Evolutionary conservation across 2,113 vertebrate genomes (phyloP).

Genomic region (Chamaea fasciata): DNA sequence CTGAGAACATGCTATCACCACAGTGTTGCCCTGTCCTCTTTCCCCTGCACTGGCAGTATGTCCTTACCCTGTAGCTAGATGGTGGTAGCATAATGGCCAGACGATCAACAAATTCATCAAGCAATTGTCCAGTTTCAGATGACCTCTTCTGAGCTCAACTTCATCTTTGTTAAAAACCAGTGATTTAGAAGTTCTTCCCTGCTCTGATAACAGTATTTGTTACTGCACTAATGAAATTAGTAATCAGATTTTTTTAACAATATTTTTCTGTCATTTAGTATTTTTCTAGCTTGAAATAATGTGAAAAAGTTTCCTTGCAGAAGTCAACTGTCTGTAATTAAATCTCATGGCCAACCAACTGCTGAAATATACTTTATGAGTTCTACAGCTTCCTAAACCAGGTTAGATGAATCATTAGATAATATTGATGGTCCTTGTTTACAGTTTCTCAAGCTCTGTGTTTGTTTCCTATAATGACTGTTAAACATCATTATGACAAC

Average conservation of each 20-base stretch:
- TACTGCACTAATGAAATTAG: not conserved
- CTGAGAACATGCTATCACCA: not conserved
- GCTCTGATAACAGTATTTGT: not conserved
- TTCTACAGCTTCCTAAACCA: not conserved
- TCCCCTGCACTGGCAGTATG: fast-evolving
- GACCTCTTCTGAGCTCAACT: not conserved
- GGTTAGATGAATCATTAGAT: not conserved
- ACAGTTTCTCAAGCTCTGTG: not conserved
- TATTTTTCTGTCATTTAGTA: not conserved
- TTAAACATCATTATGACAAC: too few relatives aligned
- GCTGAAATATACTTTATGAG: not conserved
- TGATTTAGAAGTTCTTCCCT: not conserved
- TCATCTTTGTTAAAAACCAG: not conserved
- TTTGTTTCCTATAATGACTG: not conserved
- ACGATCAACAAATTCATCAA: not conserved
- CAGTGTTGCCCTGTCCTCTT: not conserved
- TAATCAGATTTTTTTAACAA: not conserved
- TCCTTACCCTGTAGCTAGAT: not conserved
- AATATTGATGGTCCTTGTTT: not conserved
- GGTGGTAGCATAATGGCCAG: not conserved
- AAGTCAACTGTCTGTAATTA: not conserved
- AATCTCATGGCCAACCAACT: not conserved
- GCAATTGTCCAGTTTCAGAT: not conserved
- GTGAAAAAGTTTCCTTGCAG: not conserved
- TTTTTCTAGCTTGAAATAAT: not conserved